Evolutionary conservation across 2,888 invertebrate species (phyloP).

Genomic region (Tricholauxania praeusta): DNA sequence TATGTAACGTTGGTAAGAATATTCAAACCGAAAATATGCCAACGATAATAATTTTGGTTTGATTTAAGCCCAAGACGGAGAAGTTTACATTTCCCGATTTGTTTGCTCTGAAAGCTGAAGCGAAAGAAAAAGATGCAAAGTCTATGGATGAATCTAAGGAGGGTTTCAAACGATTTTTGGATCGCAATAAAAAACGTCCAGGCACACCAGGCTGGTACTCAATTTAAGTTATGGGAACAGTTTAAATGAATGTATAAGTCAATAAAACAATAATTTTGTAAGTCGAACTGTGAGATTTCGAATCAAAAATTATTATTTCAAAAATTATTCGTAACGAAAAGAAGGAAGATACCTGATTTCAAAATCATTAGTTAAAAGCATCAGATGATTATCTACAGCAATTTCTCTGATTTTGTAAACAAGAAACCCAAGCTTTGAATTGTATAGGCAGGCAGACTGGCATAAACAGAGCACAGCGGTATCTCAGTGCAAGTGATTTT

Average conservation of each 20-base stretch:
- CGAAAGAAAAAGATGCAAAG: constrained; percentile 74
- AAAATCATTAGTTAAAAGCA: too few relatives aligned
- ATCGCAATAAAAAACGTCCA: constrained; percentile 76
- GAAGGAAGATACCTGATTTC: too few relatives aligned
- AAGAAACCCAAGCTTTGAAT: too few relatives aligned
- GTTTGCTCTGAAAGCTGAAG: constrained; percentile 70
- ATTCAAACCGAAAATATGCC: neutral
- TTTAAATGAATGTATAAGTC: constrained; percentile 42
- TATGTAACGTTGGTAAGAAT: constrained; percentile 81
- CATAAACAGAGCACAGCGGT: too few relatives aligned
- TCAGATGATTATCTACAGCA: too few relatives aligned
- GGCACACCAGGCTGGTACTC: constrained; percentile 86
- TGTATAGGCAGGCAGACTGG: too few relatives aligned
- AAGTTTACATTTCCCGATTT: constrained; percentile 84
- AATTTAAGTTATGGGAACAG: constrained; percentile 67
- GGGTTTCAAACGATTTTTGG: constrained; percentile 72
- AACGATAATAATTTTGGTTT: constrained; percentile 26
- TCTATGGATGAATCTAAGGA: constrained; percentile 75
- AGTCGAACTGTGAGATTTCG: neutral
- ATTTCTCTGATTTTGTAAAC: neutral
- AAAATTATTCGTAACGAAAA: too few relatives aligned
- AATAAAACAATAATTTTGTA: constrained; percentile 28
- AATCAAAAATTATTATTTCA: too few relatives aligned
- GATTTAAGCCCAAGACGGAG: constrained; percentile 76
- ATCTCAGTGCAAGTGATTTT: too few relatives aligned